Percentiles rank a stretch among this genome's conserved stretches.
Conservation (phyloP, 1,140 invertebrate genomes). For the Sarcophaga bullata region DNA sequence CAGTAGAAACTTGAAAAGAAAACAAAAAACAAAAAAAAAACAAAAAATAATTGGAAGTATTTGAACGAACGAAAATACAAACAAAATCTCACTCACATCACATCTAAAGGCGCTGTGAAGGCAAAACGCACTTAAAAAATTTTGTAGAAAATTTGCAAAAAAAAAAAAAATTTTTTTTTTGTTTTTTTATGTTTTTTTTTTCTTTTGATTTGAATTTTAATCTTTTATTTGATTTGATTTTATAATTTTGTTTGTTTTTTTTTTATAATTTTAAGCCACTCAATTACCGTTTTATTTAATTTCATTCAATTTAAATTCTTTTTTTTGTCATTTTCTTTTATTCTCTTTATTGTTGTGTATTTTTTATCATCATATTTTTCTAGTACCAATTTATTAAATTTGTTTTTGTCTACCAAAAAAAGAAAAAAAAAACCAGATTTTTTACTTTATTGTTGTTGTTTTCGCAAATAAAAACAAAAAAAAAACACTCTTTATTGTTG, state of each 20-base stretch:
- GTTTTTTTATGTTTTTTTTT: too few relatives aligned
- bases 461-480: background rate
- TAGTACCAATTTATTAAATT: background rate
- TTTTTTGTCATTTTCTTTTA: background rate
- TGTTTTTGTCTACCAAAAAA: background rate
- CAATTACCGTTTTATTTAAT: background rate
- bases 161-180: too few relatives aligned
- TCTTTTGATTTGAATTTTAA: too few relatives aligned
- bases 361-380: background rate
- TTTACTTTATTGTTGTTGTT: too few relatives aligned
- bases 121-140: background rate
- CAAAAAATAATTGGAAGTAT: background rate
- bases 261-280: background rate
- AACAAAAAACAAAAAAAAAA: background rate
- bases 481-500: background rate
- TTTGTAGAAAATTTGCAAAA: background rate
- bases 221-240: too few relatives aligned
- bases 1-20: background rate
- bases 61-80: background rate
- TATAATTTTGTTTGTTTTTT: too few relatives aligned
- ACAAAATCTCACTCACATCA: background rate
- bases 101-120: background rate
- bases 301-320: background rate
- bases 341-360: background rate
- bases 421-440: constrained; percentile 18